phyloP scores from a whole-genome alignment of 2,113 vertebrate species.

The Silurus asotus region DNA sequence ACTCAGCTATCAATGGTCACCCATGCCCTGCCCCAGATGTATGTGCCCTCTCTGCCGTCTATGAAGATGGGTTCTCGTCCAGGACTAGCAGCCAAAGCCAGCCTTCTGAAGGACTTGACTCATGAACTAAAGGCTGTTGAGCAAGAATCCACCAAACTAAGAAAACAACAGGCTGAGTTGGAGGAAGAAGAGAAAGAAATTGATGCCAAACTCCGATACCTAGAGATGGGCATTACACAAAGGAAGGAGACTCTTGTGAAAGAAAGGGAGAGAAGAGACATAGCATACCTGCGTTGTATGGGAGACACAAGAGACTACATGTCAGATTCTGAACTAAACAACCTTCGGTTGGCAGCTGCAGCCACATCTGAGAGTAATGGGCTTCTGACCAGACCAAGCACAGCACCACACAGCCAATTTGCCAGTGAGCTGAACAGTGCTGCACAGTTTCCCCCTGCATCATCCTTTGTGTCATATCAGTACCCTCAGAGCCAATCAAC shows the following conservation, averaged over 20 bases:
- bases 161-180: constrained; percentile 96
- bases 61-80: constrained; percentile 75
- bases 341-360: constrained; percentile 80
- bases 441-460: constrained; percentile 75
- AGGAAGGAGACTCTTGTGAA: constrained; percentile 94
- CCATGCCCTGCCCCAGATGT: constrained; percentile 84
- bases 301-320: constrained; percentile 91
- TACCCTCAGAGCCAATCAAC: constrained; percentile 76
- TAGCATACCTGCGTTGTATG: constrained; percentile 86
- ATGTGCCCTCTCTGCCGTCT: constrained; percentile 81
- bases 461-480: constrained; percentile 82
- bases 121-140: constrained; percentile 95
- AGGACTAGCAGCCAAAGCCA: constrained; percentile 84
- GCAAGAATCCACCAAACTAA: constrained; percentile 93
- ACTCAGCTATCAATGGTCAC: constrained; percentile 85
- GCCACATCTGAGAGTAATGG: constrained; percentile 73
- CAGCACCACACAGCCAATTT: constrained; percentile 81
- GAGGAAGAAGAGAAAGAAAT: constrained; percentile 99
- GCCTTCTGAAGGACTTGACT: constrained; percentile 92
- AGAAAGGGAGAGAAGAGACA: constrained; percentile 85
- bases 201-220: constrained; percentile 94
- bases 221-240: constrained; percentile 94
- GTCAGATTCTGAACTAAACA: constrained; percentile 94
- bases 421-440: constrained; percentile 75
- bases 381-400: constrained; percentile 75